These are phyloP conservation scores for Capreolus pygargus DNA, from an alignment of 2,113 vertebrate genomes.

Conservation along the genomic window DNA sequence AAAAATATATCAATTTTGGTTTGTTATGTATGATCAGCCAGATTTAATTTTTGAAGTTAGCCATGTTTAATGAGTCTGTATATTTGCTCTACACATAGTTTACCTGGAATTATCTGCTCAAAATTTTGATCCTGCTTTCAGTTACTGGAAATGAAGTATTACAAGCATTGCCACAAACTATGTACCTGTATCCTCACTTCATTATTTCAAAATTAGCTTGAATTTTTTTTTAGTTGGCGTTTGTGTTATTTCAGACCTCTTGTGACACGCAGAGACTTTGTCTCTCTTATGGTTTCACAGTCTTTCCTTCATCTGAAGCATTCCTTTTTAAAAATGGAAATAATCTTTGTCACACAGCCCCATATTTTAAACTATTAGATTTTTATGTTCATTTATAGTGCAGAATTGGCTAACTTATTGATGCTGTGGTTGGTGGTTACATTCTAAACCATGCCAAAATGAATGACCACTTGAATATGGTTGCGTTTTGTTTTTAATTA, in stretches of 20 bases:
- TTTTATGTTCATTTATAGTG: neutral
- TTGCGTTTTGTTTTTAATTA: neutral
- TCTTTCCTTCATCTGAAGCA: slow-evolving; percentile 2
- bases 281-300: neutral
- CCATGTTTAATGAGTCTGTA: neutral
- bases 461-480: neutral
- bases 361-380: neutral
- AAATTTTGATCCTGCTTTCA: neutral
- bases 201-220: slow-evolving; percentile 16
- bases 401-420: neutral
- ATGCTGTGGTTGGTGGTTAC: neutral
- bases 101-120: neutral
- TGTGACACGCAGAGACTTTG: neutral
- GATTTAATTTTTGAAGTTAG: slow-evolving; percentile 36
- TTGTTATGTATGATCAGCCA: neutral
- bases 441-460: neutral
- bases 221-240: neutral
- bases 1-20: neutral
- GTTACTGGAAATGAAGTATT: neutral
- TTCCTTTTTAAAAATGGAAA: slow-evolving; percentile 4
- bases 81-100: neutral
- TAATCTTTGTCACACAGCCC: neutral
- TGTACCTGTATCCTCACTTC: neutral
- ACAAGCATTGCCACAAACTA: neutral
- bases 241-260: neutral